Evolutionary conservation across 2,888 invertebrate species (phyloP), one percentile per base, ranked within the genome.

Genomic region (Mycalesis mineus): DNA sequence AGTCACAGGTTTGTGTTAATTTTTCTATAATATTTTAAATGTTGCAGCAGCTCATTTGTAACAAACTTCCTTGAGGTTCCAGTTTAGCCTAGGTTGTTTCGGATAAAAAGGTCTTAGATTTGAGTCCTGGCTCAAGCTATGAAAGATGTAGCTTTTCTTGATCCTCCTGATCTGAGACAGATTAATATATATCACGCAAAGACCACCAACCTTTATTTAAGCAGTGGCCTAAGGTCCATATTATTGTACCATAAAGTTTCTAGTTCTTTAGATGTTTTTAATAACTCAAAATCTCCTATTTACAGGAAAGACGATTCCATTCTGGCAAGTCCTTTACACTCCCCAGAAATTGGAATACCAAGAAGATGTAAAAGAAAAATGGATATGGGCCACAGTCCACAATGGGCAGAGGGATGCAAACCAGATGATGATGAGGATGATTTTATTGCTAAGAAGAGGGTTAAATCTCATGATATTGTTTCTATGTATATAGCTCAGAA

Each of bases 351-450:
- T 22, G 54, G 9, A 75, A 66, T 52, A 37, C 57, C 42, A 58
- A 68, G 49, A 58, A 74, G 71, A 66, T 64, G 71, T 47, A 85
- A 80, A 71, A 79, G 80, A 63, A 74, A 75, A 63, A 63, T 82
- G 1, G 69, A 74, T 37, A 76, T 80, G 1, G 73, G 66, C 50
- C 69, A 65, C n/a, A 89, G 88, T 60, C 88, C 88, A 15, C 79
- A 87, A 61, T 89, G 88, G 88, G 87, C 84, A 7, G 82, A 84
- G 54, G 84, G 83, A 17, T 85, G 85, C 66, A 68, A 73, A 52
- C 80, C 82, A 44, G 68, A 67, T 52, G 73, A 80, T n/a, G 77
- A 80, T 11, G 77, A 78, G 39, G 54, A 55, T 15, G 64, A 66
- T 57, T 48, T 57, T 31, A 60, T 65, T 37, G 71, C 73, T 33